Evolutionary conservation across 2,113 vertebrate genomes (phyloP).

Genomic region (Mionectes macconnelli): DNA sequence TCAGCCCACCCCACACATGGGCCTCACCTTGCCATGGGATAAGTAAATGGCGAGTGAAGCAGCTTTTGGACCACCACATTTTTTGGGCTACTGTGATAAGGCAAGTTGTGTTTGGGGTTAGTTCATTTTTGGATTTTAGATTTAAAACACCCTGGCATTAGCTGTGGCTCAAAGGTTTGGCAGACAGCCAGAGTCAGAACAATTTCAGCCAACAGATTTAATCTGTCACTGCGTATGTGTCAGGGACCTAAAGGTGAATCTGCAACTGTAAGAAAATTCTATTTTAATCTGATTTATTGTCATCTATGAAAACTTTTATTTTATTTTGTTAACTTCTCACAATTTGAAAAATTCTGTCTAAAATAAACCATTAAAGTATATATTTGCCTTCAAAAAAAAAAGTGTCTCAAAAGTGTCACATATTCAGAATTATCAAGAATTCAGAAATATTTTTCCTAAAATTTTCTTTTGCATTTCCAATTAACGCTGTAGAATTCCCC

Average conservation of each 20-base stretch:
- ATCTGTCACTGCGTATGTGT: neutral
- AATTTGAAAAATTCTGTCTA: neutral
- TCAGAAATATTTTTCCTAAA: neutral
- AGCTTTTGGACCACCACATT: neutral
- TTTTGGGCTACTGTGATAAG: neutral
- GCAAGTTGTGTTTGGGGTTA: neutral
- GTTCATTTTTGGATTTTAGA: neutral
- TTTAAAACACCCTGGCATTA: conserved; percentile 12
- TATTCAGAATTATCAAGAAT: neutral
- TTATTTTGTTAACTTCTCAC: neutral
- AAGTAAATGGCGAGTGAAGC: neutral
- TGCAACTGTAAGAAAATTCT: neutral
- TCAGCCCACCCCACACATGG: neutral
- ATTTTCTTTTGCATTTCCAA: neutral
- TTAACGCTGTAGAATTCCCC: neutral
- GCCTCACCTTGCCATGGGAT: neutral
- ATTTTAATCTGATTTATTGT: neutral
- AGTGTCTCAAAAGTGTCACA: neutral
- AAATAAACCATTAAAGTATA: neutral
- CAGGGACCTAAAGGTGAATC: conserved; percentile 10
- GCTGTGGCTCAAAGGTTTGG: neutral
- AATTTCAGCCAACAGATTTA: conserved; percentile 19
- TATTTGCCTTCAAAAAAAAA: neutral
- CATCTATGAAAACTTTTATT: neutral
- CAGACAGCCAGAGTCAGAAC: neutral